Evolutionary conservation across 2,113 vertebrate species (phyloP).

Genomic region (Zeus faber): DNA sequence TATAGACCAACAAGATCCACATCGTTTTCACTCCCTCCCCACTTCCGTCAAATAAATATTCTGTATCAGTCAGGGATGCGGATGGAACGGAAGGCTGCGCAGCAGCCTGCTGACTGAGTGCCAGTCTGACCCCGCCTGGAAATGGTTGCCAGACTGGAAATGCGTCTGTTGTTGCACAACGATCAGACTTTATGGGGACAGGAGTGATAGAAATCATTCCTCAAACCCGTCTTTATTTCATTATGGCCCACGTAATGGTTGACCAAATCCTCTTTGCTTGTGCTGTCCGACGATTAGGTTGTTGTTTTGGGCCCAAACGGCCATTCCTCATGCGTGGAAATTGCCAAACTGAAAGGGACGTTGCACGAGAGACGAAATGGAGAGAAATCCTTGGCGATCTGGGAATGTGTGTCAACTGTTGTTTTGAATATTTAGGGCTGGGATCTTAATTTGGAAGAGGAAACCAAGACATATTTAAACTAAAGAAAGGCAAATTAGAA

Average conservation of each 20-base stretch:
- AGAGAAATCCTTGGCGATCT: not conserved
- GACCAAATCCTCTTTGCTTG: conserved; percentile 53
- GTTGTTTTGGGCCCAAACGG: conserved; percentile 51
- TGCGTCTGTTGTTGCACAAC: conserved; percentile 55
- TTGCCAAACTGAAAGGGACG: conserved; percentile 48
- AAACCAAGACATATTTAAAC: no score
- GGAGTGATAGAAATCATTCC: conserved; percentile 65
- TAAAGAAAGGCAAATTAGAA: no score
- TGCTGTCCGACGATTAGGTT: conserved; percentile 51
- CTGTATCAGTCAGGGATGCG: no score
- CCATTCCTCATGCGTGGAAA: conserved; percentile 38
- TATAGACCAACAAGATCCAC: no score
- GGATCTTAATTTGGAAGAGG: no score
- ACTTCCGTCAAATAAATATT: no score
- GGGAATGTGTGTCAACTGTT: conserved; percentile 22
- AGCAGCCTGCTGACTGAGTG: conserved; percentile 24
- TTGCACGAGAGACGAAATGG: conserved; percentile 42
- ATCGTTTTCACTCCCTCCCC: no score
- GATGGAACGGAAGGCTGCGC: no score
- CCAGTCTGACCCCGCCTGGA: conserved; percentile 32
- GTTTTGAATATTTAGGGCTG: no score
- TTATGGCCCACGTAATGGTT: conserved; percentile 64
- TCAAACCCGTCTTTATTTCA: conserved; percentile 68
- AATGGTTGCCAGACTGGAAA: conserved; percentile 44
- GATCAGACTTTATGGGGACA: conserved; percentile 61